Base-by-base conservation (phyloP, 1,140 invertebrate species). In the Callitettix versicolor region DNA sequence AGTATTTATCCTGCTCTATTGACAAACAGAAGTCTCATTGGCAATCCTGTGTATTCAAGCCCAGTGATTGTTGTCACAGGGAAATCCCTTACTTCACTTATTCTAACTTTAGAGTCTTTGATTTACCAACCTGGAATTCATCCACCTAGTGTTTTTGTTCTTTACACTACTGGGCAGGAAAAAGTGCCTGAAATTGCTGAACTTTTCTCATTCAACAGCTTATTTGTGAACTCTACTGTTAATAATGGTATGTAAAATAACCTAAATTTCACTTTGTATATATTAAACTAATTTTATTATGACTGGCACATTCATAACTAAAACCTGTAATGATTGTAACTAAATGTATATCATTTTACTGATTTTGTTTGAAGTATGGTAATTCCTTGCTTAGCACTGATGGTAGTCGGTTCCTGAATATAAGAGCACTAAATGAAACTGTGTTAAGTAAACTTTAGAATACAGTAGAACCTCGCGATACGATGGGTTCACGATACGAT, bases 111-210 rank as follows among this genome's bases (percentile, higher is more conserved):
- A 24, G 71, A 76, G 61, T 74, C 74, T 11, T 55, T 75, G 15
- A 62, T 76, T 24, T 68, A 72, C 61, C 74, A 76, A 55, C 73
- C 75, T 20, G 75, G 75, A 14, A 64, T 77, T 15, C 67, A 72
- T 26, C 65, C 67, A 6, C 60, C 59, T 38, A 64, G 57, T 58
- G 58, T 67, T 34, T 58, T 62, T 43, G 61, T 68, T 3, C 49
- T 66, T 11, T 59, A 61, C 58, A 68, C 59, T 50, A 50, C 54
- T 21, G 26, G 59, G 17, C 55, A 61, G 53, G 56, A 59, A 22
- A 66, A 73, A 56, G 65, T 69, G 47, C 22, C 30, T 20, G 36
- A 44, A 38, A 30, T 42, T n/a, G 40, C 20, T 11, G 18, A 34
- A 12, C 26, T 51, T n/a, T 46, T 59, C 24, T 57, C 41, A 7